Base-by-base conservation (phyloP, 2,113 vertebrate genomes). In the Ophiodon elongatus region DNA sequence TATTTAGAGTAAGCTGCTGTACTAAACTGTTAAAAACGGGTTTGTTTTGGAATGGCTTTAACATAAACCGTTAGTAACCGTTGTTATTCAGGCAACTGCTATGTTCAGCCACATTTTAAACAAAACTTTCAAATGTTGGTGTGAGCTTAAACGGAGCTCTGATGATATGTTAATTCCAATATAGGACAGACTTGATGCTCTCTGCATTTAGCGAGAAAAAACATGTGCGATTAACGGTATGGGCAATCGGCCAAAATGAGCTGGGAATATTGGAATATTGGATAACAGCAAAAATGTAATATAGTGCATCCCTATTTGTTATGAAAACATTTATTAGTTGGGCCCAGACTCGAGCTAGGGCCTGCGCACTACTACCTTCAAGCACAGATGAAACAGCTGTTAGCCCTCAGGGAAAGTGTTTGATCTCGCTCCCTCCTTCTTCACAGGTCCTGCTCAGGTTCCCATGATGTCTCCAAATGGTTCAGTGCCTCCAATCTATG, bases 401-500 rank as follows among this genome's bases (percentile, higher is more conserved):
- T 76, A 62, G 37, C 41, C 78, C 73, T 17, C 3, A 54, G 59
- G 27, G 41, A 41, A 66, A 35, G 41, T 65, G 39, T 85, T 88
- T 90, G 73, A 90, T 88, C 39, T 78, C 11, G 1, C 31, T 25
- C 39, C 35, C 68, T 23, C 14, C 52, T 60, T 64, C 25, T 57
- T 47, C 72, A 1, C 85, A 99, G 98, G 98, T 94, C 98, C 98
- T 90, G 98, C 98, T 93, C 98, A 99, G 93, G 98, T 99, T 95
- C 98, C 98, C 93, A 99, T 99, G 98, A 98, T 99, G 98, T 99
- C 98, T 94, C 98, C 98, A 85, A 99, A 99, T 91, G 98, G 98
- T 95, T 99, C 98, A 95, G 99, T 99, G 94, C 98, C 98, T 95
- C 98, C 98, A 93, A 99, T 99, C 89, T 99, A 98, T 86, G 98